These are phyloP conservation scores for Parazoanthus atlanticus DNA, from an alignment of 92 coral and sea anemone species.

Conservation along the genomic window DNA sequence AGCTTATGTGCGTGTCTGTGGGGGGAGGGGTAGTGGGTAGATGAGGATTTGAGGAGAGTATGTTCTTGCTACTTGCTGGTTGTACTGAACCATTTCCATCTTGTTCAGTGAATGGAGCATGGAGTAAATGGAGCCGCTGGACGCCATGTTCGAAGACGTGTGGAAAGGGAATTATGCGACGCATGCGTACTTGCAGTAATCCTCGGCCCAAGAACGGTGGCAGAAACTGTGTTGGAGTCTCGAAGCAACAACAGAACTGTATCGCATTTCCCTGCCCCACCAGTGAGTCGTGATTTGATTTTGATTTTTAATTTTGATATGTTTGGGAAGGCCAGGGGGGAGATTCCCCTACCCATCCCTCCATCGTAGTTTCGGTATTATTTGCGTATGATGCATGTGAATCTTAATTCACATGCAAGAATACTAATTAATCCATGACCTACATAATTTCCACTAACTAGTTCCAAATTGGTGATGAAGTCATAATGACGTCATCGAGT, in stretches of 20 bases:
- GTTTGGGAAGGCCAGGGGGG: background rate
- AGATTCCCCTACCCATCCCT: too few relatives aligned
- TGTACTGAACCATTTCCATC: background rate
- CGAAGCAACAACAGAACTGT: conserved; percentile 36
- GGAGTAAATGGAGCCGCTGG: conserved; percentile 59
- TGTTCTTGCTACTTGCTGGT: background rate
- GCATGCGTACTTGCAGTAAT: conserved; percentile 42
- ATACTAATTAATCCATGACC: too few relatives aligned
- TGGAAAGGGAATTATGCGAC: conserved; percentile 45
- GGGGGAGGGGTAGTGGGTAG: too few relatives aligned
- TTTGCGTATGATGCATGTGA: too few relatives aligned
- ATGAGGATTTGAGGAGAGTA: too few relatives aligned
- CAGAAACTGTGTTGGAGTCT: conserved; percentile 52
- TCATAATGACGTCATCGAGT: too few relatives aligned
- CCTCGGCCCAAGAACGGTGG: conserved; percentile 68
- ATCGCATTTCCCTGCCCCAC: conserved; percentile 54
- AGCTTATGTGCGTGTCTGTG: too few relatives aligned
- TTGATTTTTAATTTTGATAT: background rate
- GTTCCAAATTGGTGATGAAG: too few relatives aligned
- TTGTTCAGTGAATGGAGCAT: conserved; percentile 54
- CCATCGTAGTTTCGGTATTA: too few relatives aligned
- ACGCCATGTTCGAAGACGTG: conserved; percentile 55
- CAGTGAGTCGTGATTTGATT: background rate
- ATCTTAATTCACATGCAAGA: too few relatives aligned
- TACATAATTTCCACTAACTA: too few relatives aligned